Percentiles rank a stretch among this genome's conserved stretches.
phyloP scores from a whole-genome alignment of 2,888 invertebrate genomes.

The Caenorhabditis angaria region DNA sequence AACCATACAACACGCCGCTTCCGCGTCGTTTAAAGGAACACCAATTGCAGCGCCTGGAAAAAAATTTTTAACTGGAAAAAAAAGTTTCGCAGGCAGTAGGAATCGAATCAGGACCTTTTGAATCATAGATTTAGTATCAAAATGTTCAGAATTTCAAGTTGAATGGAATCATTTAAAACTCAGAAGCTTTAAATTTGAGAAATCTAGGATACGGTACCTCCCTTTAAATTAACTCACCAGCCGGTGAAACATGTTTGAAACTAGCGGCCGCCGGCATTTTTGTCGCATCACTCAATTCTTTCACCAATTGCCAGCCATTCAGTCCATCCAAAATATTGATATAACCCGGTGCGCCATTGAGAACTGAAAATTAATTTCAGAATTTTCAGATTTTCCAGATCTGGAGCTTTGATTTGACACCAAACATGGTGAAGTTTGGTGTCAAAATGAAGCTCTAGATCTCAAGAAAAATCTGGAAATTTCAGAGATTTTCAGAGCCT shows the following conservation, averaged over 20 bases:
- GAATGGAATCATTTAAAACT: too few species aligned
- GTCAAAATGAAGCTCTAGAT: too few species aligned
- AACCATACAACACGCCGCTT: constrained; percentile 92
- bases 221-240: constrained; percentile 72
- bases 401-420: too few species aligned
- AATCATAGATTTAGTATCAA: too few species aligned
- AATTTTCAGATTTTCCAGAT: not conserved
- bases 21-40: constrained; percentile 80
- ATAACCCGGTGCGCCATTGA: constrained; percentile 94
- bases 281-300: constrained; percentile 84
- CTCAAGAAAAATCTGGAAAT: too few species aligned
- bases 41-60: constrained; percentile 85
- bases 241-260: constrained; percentile 97
- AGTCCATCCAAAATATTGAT: constrained; percentile 96
- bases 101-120: too few species aligned
- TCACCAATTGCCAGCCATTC: constrained; percentile 95
- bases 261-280: constrained; percentile 87
- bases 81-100: too few species aligned
- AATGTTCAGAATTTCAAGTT: too few species aligned
- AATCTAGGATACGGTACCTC: not conserved
- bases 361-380: constrained; percentile 76
- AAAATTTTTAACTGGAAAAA: constrained; percentile 14
- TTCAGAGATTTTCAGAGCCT: too few species aligned
- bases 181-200: not conserved
- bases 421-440: too few species aligned